Percentiles rank a stretch among this genome's conserved stretches.
These are phyloP conservation scores for Macrophya alboannulata DNA, from an alignment of 2,888 invertebrate species.

Conservation along the genomic window DNA sequence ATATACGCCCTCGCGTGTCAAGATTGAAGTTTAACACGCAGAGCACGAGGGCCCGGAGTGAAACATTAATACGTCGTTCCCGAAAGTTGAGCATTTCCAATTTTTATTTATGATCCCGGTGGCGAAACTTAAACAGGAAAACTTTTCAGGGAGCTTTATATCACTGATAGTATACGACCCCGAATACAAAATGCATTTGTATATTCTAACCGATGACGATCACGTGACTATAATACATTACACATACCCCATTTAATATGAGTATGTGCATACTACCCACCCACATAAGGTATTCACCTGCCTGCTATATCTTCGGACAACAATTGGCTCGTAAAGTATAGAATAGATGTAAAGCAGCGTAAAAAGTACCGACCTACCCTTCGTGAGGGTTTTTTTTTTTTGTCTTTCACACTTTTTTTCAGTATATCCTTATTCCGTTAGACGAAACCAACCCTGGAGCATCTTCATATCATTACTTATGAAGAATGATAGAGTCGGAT, in stretches of 20 bases:
- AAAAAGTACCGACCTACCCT: background rate
- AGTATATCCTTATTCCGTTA: background rate
- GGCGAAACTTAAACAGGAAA: conserved; percentile 63
- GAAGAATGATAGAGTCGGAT: background rate
- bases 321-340: conserved; percentile 16
- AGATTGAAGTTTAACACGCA: conserved; percentile 27
- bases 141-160: conserved; percentile 57
- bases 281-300: conserved; percentile 1
- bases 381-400: background rate
- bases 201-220: conserved; percentile 39
- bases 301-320: background rate
- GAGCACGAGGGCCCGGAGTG: conserved; percentile 7
- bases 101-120: conserved; percentile 63
- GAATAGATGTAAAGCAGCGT: conserved; percentile 1
- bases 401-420: background rate
- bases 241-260: background rate
- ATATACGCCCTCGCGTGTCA: background rate
- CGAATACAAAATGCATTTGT: conserved; percentile 60
- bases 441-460: background rate
- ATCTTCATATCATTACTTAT: background rate
- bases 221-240: conserved; percentile 22
- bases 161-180: conserved; percentile 36
- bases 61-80: conserved; percentile 59
- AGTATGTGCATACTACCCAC: background rate
- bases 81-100: conserved; percentile 60